Percentiles rank a stretch among this genome's conserved stretches.
These are phyloP conservation scores for Euphysa ruthae DNA, from an alignment of 30 jellyfish, hydroid and myxozoan species.

Conservation along the genomic window DNA sequence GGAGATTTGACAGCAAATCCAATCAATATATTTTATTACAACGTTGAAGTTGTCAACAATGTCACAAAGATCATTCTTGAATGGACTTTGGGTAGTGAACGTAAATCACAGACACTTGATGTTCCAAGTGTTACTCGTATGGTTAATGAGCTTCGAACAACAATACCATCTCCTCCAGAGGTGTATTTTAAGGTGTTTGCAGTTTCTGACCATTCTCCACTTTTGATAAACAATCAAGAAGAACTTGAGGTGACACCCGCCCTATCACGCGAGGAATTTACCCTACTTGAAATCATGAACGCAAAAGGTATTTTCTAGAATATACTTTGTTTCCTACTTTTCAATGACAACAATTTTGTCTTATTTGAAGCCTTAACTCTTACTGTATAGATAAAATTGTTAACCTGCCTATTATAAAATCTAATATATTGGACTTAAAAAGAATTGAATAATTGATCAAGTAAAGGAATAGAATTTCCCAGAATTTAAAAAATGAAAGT, in stretches of 20 bases:
- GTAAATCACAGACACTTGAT: slow-evolving; percentile 51
- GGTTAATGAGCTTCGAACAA: slow-evolving; percentile 73
- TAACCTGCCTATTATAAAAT: no score
- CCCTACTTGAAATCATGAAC: slow-evolving; percentile 54
- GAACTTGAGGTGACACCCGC: slow-evolving; percentile 84
- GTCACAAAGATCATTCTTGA: slow-evolving; percentile 58
- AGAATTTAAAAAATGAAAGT: no score
- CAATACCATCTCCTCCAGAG: slow-evolving; percentile 98
- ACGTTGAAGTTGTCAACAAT: slow-evolving; percentile 85
- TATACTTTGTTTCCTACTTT: no score
- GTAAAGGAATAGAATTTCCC: no score
- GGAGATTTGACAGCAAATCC: slow-evolving; percentile 21
- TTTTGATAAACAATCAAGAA: slow-evolving; percentile 61
- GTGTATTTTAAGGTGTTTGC: slow-evolving; percentile 62
- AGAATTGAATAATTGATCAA: no score
- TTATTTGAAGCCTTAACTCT: no score
- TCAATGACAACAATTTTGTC: no score
- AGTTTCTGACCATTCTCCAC: slow-evolving; percentile 49
- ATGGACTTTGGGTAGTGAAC: slow-evolving; percentile 92
- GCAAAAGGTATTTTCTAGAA: slow-evolving; percentile 45
- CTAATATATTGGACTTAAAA: no score
- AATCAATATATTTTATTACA: slow-evolving; percentile 78
- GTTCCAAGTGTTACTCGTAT: slow-evolving; percentile 72
- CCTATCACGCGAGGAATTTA: slow-evolving; percentile 76
- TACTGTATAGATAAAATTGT: no score